Evolutionary conservation across 2,888 invertebrate genomes (phyloP), one percentile per base, ranked within the genome.

Genomic region (Nesidiocoris tenuis): DNA sequence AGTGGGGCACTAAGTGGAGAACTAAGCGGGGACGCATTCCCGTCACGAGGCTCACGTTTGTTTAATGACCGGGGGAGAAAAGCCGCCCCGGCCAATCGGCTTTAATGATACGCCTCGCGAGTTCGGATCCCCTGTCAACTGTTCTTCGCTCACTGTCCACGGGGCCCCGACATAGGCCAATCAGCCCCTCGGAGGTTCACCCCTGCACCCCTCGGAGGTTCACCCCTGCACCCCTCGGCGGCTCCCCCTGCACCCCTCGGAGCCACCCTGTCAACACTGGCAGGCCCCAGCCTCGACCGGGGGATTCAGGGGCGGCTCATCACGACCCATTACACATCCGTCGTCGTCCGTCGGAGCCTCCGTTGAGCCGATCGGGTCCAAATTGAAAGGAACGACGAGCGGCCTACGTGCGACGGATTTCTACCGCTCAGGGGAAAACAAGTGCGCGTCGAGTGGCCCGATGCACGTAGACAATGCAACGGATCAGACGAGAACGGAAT

Each of bases 31-130:
- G 39, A n/a, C 16, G 65, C 25, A 65, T 65, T 65, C 65, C 39
- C 65, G 25, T 65, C 65, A 65, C 65, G 65, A n/a, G 9, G 39
- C 39, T 65, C 65, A 65, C 39, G 17, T 65, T 39, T 39, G 65
- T 65, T 65, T 39, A 19, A 39, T 25, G 65, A 17, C 39, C 18
- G 19, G 3, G 39, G 65, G 39, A 65, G 39, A 39, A 39, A 39
- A 39, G 39, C 39, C 39, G 39, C 39, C 39, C 39, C 25, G 65
- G 25, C 65, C 65, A 65, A 65, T 65, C 65, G 39, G 39, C 39
- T 65, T 65, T 65, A 65, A 65, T 39, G 65, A 65, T 39, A 65
- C 65, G 39, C 39, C 65, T 39, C 39, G 39, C 12, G 39, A 39
- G 5, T 12, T n/a, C 39, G 12, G 39, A 12, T 3, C 39, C 39